phyloP scores from a whole-genome alignment of 2,113 vertebrate genomes.

The Lipotes vexillifer region DNA sequence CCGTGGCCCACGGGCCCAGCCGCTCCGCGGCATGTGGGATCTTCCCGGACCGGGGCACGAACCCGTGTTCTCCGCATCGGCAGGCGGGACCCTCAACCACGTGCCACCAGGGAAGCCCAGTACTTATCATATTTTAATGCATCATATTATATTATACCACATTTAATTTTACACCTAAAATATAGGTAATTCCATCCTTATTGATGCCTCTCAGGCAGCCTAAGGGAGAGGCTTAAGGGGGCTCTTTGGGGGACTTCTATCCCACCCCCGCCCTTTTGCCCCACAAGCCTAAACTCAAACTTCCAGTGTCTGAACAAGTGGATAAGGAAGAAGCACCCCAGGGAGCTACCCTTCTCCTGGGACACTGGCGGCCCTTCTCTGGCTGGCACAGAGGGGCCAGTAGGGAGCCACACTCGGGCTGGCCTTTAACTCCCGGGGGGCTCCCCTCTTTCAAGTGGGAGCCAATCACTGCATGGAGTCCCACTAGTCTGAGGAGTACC shows the following conservation, averaged over 20 bases:
- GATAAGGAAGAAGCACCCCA: background rate
- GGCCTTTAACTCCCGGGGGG: background rate
- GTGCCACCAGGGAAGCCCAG: too few species aligned
- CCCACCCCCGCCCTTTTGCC: background rate
- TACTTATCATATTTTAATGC: background rate
- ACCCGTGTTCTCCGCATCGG: too few species aligned
- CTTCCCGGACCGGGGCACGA: too few species aligned
- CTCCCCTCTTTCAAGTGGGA: background rate
- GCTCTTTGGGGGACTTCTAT: background rate
- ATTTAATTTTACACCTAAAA: background rate
- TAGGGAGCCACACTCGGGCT: background rate
- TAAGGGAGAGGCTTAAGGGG: background rate
- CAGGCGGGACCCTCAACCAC: too few species aligned
- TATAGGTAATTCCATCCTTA: background rate
- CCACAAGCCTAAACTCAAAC: background rate
- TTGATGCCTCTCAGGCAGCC: background rate
- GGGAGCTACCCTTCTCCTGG: background rate
- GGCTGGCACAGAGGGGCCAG: background rate
- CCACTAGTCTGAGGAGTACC: background rate
- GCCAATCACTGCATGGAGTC: background rate
- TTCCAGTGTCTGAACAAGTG: background rate
- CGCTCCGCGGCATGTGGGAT: too few species aligned
- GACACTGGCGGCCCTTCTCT: background rate
- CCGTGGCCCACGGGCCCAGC: too few species aligned
- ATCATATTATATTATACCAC: background rate